These are phyloP conservation scores for Bucorvus abyssinicus DNA, from an alignment of 2,797 vertebrate genomes.

Conservation along the genomic window DNA sequence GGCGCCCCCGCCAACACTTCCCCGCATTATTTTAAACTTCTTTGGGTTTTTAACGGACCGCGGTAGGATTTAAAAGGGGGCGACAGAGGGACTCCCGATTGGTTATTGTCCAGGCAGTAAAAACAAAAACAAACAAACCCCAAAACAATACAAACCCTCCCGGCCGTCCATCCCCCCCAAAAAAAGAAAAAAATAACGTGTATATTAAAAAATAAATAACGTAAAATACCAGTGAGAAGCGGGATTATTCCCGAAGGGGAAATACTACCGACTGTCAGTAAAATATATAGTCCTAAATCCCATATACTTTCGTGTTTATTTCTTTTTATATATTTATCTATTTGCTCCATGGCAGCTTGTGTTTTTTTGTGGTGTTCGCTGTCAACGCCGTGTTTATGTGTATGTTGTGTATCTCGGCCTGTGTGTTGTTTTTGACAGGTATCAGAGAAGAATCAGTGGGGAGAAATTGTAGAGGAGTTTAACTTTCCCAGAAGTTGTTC, in stretches of 20 bases:
- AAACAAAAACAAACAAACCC: constrained; percentile 82
- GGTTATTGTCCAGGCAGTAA: constrained; percentile 82
- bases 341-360: constrained; percentile 60
- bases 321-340: constrained; percentile 31
- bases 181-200: background rate
- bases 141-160: constrained; percentile 17
- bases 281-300: constrained; percentile 18
- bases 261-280: constrained; percentile 3
- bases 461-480: constrained; percentile 96
- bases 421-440: constrained; percentile 83
- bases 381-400: constrained; percentile 57
- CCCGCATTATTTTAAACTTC: constrained; percentile 78
- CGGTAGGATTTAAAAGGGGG: constrained; percentile 81
- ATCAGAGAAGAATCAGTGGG: constrained; percentile 98
- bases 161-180: background rate
- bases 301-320: background rate
- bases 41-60: constrained; percentile 77
- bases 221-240: background rate
- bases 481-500: constrained; percentile 98
- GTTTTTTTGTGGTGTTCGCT: constrained; percentile 50
- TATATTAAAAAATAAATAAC: constrained; percentile 28
- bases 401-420: constrained; percentile 71
- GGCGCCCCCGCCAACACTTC: constrained; percentile 65
- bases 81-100: constrained; percentile 81
- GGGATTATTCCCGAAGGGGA: background rate